These are phyloP conservation scores for Ceramica pisi DNA, from an alignment of 2,888 invertebrate genomes.

Conservation along the genomic window DNA sequence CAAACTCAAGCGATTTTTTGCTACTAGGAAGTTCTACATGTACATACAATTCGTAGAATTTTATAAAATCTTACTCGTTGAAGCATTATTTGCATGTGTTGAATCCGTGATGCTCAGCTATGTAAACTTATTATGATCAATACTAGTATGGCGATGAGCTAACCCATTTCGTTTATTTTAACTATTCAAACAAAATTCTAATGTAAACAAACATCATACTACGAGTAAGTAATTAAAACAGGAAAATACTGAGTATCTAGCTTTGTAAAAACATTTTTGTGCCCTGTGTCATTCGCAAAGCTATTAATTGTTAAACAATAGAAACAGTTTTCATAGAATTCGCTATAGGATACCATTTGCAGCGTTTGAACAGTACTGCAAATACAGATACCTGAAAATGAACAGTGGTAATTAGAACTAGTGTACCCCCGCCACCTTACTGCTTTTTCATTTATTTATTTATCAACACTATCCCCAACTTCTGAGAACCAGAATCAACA, in stretches of 20 bases:
- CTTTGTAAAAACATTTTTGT: not conserved
- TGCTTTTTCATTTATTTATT: no score
- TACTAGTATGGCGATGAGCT: slow-evolving; percentile 10
- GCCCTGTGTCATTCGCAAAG: not conserved
- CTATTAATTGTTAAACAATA: not conserved
- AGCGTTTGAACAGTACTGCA: not conserved
- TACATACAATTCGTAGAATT: not conserved
- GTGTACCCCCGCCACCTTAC: not conserved
- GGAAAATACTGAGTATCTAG: not conserved
- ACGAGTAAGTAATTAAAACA: not conserved
- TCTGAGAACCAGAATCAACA: no score
- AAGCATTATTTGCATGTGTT: slow-evolving; percentile 9
- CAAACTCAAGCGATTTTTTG: not conserved
- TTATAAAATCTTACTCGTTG: slow-evolving; percentile 5
- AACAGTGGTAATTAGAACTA: not conserved
- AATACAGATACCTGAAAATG: not conserved
- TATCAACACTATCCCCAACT: no score
- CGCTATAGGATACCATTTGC: not conserved
- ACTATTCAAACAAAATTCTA: slow-evolving; percentile 13
- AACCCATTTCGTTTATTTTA: not conserved
- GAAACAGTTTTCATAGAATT: slow-evolving; percentile 5
- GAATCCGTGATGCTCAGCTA: slow-evolving; percentile 2
- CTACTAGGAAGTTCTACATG: not conserved
- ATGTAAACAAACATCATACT: slow-evolving; percentile 4
- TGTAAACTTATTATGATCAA: slow-evolving; percentile 10